Base-by-base conservation (phyloP, 2,888 invertebrate species). In the Hemithea aestivaria region DNA sequence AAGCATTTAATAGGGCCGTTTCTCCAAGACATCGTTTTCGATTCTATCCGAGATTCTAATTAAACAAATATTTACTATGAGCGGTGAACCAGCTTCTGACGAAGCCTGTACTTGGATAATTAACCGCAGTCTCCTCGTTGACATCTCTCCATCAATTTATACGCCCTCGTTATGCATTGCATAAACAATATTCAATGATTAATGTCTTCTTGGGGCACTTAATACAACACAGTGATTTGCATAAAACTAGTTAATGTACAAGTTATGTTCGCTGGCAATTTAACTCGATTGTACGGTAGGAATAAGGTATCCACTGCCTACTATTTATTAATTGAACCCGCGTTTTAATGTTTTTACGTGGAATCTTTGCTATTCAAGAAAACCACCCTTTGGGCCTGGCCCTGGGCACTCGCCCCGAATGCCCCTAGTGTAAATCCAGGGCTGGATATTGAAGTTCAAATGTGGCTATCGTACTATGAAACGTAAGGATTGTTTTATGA, bases 181-280 rank as follows among this genome's bases (percentile, higher is more conserved):
- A 71, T 71, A 77, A 78, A 81, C 82, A 81, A 78, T 82, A 79
- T 82, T 70, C 73, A 62, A 61, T 83, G 82, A 84, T 84, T 83
- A 82, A 84, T 84, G 79, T 66, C 68, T 72, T 66, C 69, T 63
- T 56, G 53, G 58, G 65, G 64, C 73, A 71, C 76, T 77, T 71
- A 71, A 55, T 73, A 70, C 66, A 68, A 62, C 64, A 75, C 67
- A 74, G 64, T 84, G 82, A 83, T 83, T 81, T 82, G 83, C 82
- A 80, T 78, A 73, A 79, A 82, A 78, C 74, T 76, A 73, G 64
- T 74, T 81, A 80, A 80, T 78, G 73, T 66, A 68, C 65, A 76
- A 81, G 79, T 77, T 77, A 53, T 51, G 57, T 52, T 49, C 49
- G 52, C 48, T 41, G 26, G 32, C 44, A 40, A 50, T 36, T 46